Conservation (phyloP, 2,113 vertebrate species). For the Podilymbus podiceps region DNA sequence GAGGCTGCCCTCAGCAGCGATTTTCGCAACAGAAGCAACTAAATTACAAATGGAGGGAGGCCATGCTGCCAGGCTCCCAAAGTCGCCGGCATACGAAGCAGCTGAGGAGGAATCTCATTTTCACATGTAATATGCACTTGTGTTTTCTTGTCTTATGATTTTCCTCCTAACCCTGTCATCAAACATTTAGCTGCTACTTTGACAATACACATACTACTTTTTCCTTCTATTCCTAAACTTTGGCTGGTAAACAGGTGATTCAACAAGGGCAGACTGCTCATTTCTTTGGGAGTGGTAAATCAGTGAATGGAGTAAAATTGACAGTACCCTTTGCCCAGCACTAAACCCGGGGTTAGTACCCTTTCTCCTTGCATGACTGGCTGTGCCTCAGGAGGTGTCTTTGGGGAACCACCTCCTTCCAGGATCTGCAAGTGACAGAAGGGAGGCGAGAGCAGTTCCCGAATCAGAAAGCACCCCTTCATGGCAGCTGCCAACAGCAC, state of each 20-base stretch:
- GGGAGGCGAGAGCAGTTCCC: not conserved
- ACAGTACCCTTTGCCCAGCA: not conserved
- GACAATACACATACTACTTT: not conserved
- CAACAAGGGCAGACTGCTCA: not conserved
- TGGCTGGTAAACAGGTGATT: not conserved
- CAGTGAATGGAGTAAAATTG: not conserved
- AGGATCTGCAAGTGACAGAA: not conserved
- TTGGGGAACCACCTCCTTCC: not conserved
- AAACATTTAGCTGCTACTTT: not conserved
- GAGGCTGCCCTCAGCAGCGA: not conserved
- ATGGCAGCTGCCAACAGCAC: not conserved
- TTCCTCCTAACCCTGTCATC: slow-evolving; percentile 6
- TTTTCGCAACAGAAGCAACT: not conserved
- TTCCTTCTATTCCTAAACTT: slow-evolving; percentile 8
- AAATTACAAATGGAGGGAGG: not conserved
- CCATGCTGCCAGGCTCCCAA: not conserved
- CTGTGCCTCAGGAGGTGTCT: not conserved
- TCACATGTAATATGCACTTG: not conserved
- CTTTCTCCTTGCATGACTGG: not conserved
- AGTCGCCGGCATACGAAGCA: accelerated
- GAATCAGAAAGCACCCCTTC: not conserved
- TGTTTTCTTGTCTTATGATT: not conserved
- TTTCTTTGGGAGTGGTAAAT: not conserved
- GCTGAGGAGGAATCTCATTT: not conserved
- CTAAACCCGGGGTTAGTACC: not conserved